A percentile compares a stretch with the other conserved stretches of the same genome.
phyloP scores from a whole-genome alignment of 2,888 invertebrate genomes.

The Melipona bicolor region DNA sequence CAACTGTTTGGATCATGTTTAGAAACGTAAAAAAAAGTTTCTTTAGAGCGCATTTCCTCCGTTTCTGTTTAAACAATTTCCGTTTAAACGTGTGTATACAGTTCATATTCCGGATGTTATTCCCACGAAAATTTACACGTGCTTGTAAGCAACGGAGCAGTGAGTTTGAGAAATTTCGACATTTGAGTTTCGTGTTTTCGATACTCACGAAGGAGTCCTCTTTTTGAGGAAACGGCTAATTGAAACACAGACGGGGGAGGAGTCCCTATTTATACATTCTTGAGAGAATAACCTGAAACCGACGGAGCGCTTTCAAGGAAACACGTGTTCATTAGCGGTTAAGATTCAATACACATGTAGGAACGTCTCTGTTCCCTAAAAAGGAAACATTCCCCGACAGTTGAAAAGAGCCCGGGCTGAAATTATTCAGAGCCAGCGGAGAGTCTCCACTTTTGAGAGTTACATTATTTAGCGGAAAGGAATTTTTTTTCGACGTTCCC shows the following conservation, averaged over 20 bases:
- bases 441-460: background rate
- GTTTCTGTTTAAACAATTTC: too few relatives aligned
- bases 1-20: too few relatives aligned
- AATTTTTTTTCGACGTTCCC: background rate
- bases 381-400: background rate
- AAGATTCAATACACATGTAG: background rate
- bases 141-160: background rate
- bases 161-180: background rate
- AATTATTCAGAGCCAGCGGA: background rate
- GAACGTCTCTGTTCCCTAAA: background rate
- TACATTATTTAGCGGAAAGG: background rate
- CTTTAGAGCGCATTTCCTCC: too few relatives aligned
- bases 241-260: background rate
- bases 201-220: background rate
- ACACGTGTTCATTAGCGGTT: constrained; percentile 1
- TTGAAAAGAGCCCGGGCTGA: background rate
- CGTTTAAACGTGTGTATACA: background rate
- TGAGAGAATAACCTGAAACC: constrained; percentile 3
- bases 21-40: too few relatives aligned
- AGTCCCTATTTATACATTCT: constrained; percentile 7
- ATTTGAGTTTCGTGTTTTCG: background rate
- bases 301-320: background rate
- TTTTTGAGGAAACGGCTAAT: background rate
- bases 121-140: background rate
- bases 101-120: background rate